Percentiles rank a stretch among this genome's conserved stretches.
phyloP scores from a whole-genome alignment of 2,113 vertebrate species.

The Ictalurus punctatus region DNA sequence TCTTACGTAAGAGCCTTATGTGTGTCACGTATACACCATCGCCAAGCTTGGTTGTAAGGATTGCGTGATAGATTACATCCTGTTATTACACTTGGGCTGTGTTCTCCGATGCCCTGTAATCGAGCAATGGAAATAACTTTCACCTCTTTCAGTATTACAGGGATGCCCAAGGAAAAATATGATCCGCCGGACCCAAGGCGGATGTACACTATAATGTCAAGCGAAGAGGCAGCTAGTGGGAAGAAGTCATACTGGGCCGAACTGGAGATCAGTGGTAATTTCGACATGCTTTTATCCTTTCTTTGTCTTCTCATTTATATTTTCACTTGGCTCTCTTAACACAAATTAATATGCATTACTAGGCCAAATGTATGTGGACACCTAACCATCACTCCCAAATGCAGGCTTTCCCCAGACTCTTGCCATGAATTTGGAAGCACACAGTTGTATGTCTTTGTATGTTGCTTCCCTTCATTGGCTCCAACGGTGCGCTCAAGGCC shows the following conservation, averaged over 20 bases:
- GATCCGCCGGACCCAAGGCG: conserved; percentile 97
- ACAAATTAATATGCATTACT: no score
- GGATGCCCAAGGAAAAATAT: conserved; percentile 99
- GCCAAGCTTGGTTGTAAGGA: not conserved
- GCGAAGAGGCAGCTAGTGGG: conserved; percentile 93
- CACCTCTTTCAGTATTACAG: conserved; percentile 72
- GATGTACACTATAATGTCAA: conserved; percentile 99
- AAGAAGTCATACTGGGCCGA: conserved; percentile 99
- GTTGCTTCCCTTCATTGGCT: not conserved
- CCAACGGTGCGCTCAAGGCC: no score
- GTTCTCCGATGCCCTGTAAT: conserved; percentile 9
- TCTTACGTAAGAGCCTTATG: conserved; percentile 11
- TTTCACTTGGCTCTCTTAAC: not conserved
- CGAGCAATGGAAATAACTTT: conserved; percentile 23
- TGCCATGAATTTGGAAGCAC: not conserved
- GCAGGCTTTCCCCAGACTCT: not conserved
- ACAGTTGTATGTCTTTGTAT: not conserved
- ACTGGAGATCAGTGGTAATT: conserved; percentile 96
- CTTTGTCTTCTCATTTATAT: not conserved
- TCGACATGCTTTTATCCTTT: not conserved
- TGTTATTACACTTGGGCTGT: conserved; percentile 7
- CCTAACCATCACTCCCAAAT: not conserved
- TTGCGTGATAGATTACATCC: not conserved
- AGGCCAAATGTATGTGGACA: not conserved
- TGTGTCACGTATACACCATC: not conserved